Conservation (phyloP, 2,888 invertebrate species). For the Aphidius colemani region DNA sequence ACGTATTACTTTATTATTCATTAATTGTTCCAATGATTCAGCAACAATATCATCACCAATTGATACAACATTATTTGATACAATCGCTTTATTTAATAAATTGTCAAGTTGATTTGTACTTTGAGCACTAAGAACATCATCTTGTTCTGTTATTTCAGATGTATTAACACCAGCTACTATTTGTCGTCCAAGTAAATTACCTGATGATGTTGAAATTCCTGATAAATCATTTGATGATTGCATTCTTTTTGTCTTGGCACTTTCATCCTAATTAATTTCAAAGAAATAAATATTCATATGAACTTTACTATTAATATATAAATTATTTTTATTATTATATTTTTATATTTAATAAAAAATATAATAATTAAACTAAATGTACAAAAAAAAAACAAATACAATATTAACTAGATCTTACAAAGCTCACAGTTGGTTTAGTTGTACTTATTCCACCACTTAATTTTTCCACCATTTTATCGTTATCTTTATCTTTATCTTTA, state of each 20-base stretch:
- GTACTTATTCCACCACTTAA: conserved; percentile 53
- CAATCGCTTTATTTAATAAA: conserved; percentile 44
- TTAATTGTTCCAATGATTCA: conserved; percentile 78
- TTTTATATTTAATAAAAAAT: too few species aligned
- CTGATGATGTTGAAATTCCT: conserved; percentile 40
- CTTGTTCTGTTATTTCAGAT: conserved; percentile 49
- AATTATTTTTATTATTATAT: too few species aligned
- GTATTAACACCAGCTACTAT: conserved; percentile 47
- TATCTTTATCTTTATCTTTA: conserved; percentile 27
- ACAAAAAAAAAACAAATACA: background rate
- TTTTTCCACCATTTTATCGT: conserved; percentile 35
- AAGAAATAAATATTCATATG: background rate
- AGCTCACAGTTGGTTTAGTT: conserved; percentile 56
- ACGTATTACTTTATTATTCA: conserved; percentile 79
- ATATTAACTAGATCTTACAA: background rate
- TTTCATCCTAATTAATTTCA: conserved; percentile 44
- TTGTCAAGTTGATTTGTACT: conserved; percentile 41
- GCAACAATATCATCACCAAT: conserved; percentile 66
- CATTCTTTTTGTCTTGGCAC: conserved; percentile 46
- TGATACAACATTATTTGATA: conserved; percentile 46
- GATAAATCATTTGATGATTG: conserved; percentile 50
- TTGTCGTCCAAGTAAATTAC: conserved; percentile 50
- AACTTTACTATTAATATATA: too few species aligned
- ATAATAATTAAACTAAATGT: background rate
- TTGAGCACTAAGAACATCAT: conserved; percentile 45